These are phyloP conservation scores for Noctilio leporinus DNA, from an alignment of 2,113 vertebrate species.

Conservation along the genomic window DNA sequence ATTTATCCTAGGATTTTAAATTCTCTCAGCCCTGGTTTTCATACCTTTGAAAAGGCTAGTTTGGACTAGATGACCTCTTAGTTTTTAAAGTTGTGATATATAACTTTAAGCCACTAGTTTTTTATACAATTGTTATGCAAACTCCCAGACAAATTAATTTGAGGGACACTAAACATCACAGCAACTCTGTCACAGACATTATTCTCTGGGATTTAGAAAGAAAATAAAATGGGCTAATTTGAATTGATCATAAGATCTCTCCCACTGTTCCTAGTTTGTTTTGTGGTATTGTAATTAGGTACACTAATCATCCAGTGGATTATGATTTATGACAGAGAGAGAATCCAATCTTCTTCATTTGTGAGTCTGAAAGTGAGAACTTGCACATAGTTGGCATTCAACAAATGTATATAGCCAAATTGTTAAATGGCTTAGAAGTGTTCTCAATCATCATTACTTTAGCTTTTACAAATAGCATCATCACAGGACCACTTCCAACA, in stretches of 20 bases:
- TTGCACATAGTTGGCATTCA: background rate
- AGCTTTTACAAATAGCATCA: constrained; percentile 8
- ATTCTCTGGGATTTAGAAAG: background rate
- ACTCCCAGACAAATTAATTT: background rate
- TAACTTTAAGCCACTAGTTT: background rate
- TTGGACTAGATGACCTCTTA: background rate
- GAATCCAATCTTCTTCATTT: background rate
- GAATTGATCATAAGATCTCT: background rate
- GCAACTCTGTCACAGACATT: background rate
- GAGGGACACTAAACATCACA: background rate
- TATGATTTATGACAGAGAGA: constrained; percentile 13
- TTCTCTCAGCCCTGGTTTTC: background rate
- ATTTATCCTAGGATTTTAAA: background rate
- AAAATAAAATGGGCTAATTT: background rate
- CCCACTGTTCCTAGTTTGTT: background rate
- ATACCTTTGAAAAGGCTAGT: background rate
- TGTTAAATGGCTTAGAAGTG: background rate
- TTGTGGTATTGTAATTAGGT: background rate
- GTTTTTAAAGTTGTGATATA: constrained; percentile 23
- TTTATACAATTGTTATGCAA: background rate
- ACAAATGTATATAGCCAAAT: background rate
- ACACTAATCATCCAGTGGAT: background rate
- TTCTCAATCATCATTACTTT: background rate
- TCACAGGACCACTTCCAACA: background rate
- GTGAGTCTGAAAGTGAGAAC: background rate